Percentiles rank a stretch among this genome's conserved stretches.
phyloP scores from a whole-genome alignment of 1,140 invertebrate genomes.

The Mya arenaria region DNA sequence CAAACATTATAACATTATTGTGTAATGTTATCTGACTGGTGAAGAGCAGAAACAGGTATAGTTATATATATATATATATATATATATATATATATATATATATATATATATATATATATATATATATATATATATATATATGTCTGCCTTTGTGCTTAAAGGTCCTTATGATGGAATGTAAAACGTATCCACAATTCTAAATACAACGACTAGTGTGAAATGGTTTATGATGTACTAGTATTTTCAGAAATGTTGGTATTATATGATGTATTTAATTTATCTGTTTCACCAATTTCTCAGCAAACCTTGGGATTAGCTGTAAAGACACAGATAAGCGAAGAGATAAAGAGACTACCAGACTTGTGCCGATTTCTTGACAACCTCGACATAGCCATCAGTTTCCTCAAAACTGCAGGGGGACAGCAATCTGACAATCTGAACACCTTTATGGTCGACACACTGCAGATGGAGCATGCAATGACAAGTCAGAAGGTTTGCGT shows the following conservation, averaged over 20 bases:
- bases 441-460: conserved; percentile 59
- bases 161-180: no score
- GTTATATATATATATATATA: no score
- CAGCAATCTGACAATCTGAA: conserved; percentile 23
- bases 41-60: no score
- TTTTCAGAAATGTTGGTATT: neutral
- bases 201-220: neutral
- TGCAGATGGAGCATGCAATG: conserved; percentile 55
- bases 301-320: no score
- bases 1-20: no score
- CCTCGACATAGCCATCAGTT: conserved; percentile 62
- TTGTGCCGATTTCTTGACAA: conserved; percentile 54
- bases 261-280: neutral
- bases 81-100: no score
- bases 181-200: neutral
- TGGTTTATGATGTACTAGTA: no score
- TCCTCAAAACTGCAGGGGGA: conserved; percentile 59
- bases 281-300: conserved; percentile 47
- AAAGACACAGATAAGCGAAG: conserved; percentile 49
- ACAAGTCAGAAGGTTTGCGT: conserved; percentile 56
- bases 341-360: conserved; percentile 53
- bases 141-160: no score
- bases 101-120: no score
- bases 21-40: no score
- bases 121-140: no score